Evolutionary conservation across 2,113 vertebrate genomes (phyloP).

Genomic region (Naja naja): DNA sequence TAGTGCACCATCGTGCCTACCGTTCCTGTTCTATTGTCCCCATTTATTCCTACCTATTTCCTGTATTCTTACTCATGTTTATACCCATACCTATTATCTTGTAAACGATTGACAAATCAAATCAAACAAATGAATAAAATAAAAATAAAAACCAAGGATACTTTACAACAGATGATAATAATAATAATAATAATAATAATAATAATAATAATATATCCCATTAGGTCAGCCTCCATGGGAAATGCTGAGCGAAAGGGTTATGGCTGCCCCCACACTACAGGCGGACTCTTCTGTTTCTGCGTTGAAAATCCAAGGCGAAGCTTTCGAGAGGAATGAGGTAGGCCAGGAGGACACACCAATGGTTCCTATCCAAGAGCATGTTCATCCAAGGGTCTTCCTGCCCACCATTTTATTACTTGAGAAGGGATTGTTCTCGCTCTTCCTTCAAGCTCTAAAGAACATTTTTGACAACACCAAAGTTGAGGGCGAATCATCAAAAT

Average conservation of each 20-base stretch:
- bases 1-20: too few species aligned
- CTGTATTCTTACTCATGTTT: too few species aligned
- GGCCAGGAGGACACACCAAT: too few species aligned
- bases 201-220: background rate
- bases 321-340: background rate
- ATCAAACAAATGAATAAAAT: too few species aligned
- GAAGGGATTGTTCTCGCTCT: background rate
- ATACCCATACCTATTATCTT: too few species aligned
- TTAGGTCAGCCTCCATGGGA: too few species aligned
- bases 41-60: too few species aligned
- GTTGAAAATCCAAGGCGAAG: background rate
- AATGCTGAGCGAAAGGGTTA: background rate
- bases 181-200: too few species aligned
- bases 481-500: background rate
- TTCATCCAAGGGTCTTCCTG: background rate
- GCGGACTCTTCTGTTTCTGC: background rate
- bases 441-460: background rate
- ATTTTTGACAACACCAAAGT: background rate
- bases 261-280: too few species aligned
- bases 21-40: too few species aligned
- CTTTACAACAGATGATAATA: background rate
- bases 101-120: too few species aligned
- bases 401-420: background rate
- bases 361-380: too few species aligned
- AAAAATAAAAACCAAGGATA: background rate